A percentile compares a stretch with the other conserved stretches of the same genome.
These are phyloP conservation scores for Phyllostomus discolor DNA, from an alignment of 2,113 vertebrate genomes.

Conservation along the genomic window DNA sequence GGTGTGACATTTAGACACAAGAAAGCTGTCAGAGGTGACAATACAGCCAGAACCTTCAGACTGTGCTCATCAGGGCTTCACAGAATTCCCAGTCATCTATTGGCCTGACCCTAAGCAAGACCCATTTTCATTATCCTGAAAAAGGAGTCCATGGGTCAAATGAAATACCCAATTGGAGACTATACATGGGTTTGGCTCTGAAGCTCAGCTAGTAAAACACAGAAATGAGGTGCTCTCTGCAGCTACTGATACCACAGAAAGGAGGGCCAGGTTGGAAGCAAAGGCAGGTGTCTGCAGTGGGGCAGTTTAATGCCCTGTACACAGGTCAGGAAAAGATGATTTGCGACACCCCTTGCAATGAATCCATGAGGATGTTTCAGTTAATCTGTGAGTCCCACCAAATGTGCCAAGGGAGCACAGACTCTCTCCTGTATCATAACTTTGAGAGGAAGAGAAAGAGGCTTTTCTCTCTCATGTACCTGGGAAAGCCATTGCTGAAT, in stretches of 20 bases:
- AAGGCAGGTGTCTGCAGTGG: neutral
- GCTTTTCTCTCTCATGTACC: neutral
- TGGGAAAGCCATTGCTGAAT: neutral
- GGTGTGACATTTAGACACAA: neutral
- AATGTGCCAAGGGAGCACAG: neutral
- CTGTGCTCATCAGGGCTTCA: slow-evolving; percentile 44
- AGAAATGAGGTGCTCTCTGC: neutral
- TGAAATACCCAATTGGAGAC: neutral
- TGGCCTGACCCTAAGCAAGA: neutral
- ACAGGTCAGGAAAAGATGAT: neutral
- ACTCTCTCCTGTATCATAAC: neutral
- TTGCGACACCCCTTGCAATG: neutral
- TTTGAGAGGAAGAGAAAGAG: neutral
- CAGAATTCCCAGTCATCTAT: slow-evolving; percentile 41
- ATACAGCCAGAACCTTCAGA: slow-evolving; percentile 29
- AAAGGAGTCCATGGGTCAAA: neutral
- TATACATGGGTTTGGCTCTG: neutral
- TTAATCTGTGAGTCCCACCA: neutral
- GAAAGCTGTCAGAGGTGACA: neutral
- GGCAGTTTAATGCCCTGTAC: neutral
- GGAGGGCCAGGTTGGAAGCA: neutral
- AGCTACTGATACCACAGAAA: neutral
- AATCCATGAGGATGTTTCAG: neutral
- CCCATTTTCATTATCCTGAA: neutral
- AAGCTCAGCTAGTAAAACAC: neutral